Base-by-base conservation (phyloP, 1,140 invertebrate species). In the Macrobrachium nipponense region DNA sequence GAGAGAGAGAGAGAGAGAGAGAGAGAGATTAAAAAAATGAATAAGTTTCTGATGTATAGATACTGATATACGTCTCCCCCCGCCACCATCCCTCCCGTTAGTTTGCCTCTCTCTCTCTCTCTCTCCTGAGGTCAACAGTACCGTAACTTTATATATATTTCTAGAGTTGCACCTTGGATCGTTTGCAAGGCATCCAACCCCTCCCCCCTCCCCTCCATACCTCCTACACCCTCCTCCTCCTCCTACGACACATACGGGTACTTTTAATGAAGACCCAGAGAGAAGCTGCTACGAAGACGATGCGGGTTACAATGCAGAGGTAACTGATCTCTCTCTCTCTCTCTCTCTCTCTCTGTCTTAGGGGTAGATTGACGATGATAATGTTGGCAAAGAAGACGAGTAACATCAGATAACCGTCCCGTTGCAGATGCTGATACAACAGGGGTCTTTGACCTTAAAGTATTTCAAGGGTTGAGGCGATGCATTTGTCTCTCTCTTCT, bases 1-100 rank as follows among this genome's bases (percentile, higher is more conserved):
- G 76, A 60, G 51, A 78, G 76, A 78, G 76, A 60, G 76, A 78
- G 51, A 60, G 58, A 78, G 51, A 60, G 76, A 60, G 51, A 78
- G 76, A 60, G 51, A 60, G 51, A 78, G 76, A 60, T 44, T n/a
- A n/a, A n/a, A n/a, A n/a, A 36, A 36, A 36, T 36, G 4, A 36
- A 36, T 36, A 36, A 36, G 4, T 36, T 36, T 36, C 27, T 2
- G 1, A 36, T 36, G 4, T 36, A 36, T 36, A 36, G 27, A 2
- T 36, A 36, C 4, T 36, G 27, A 2, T 36, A 36, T 4, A n/a
- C n/a, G n/a, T n/a, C n/a, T n/a, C n/a, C n/a, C n/a, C n/a, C n/a
- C n/a, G n/a, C n/a, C n/a, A n/a, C n/a, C n/a, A 36, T 4, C 27
- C 27, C 27, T 36, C 27, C 27, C 27, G 27, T 36, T 36, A 36